These are phyloP conservation scores for Chloroclystis v-ata DNA, from an alignment of 2,888 invertebrate genomes.

Conservation along the genomic window DNA sequence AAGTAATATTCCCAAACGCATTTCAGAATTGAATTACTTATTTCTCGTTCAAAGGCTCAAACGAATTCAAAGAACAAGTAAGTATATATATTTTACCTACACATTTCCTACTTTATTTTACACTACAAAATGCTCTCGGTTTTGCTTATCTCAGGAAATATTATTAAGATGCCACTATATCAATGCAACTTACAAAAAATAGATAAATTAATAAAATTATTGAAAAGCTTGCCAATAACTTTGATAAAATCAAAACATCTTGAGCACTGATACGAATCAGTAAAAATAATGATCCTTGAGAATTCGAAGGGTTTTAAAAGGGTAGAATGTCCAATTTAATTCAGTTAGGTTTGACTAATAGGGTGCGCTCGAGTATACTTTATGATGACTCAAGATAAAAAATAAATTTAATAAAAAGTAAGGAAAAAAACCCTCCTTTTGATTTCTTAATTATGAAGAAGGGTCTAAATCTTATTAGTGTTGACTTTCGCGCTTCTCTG, in stretches of 20 bases:
- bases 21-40: slow-evolving; percentile 7
- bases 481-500: slow-evolving; percentile 11
- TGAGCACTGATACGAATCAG: too few relatives aligned
- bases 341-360: slow-evolving; percentile 38
- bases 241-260: not conserved
- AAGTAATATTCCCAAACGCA: slow-evolving; percentile 14
- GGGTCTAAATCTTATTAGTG: slow-evolving; percentile 14
- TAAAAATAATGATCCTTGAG: slow-evolving; percentile 9
- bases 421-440: slow-evolving; percentile 15
- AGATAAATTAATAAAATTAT: too few relatives aligned
- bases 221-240: too few relatives aligned
- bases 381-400: slow-evolving; percentile 28
- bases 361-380: slow-evolving; percentile 24
- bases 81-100: too few relatives aligned
- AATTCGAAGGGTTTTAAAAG: slow-evolving; percentile 27
- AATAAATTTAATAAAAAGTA: slow-evolving; percentile 27
- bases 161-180: too few relatives aligned
- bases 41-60: slow-evolving; percentile 11
- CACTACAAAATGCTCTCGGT: too few relatives aligned
- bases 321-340: slow-evolving; percentile 39
- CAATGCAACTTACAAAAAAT: too few relatives aligned
- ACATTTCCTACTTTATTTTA: too few relatives aligned
- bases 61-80: slow-evolving; percentile 8
- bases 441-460: slow-evolving; percentile 16
- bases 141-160: too few relatives aligned